Base-by-base conservation (phyloP, 2,888 invertebrate genomes). In the Parnassius apollo region DNA sequence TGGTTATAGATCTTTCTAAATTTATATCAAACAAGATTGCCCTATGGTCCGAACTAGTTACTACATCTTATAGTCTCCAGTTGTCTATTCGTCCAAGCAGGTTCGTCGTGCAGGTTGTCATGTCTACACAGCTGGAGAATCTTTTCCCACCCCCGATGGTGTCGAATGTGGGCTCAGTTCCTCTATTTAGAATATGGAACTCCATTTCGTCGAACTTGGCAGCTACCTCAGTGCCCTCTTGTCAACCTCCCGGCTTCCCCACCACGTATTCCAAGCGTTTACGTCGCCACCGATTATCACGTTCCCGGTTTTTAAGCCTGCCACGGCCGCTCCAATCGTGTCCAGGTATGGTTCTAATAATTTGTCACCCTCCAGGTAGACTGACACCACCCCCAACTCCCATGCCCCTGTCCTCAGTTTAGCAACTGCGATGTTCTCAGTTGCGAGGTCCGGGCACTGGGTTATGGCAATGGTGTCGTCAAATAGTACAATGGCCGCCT, bases 211-310 rank as follows among this genome's bases (percentile, higher is more conserved):
- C 25, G 25, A 25, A 25, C 25, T 25, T 25, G 25, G 25, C 25
- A 25, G 25, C 25, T 25, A 25, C 25, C 25, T 25, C 2, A 25
- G 4, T 25, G 25, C 25, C 25, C 25, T 25, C 25, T 2, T 25
- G 25, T 25, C 2, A 25, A 25, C 25, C 25, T 25, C 25, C 25
- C 25, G 25, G 25, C 25, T 25, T 25, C 25, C 25, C 56, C 56
- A 56, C 56, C 56, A 56, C 9, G 56, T 48, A n/a, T 42, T 66
- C 64, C 62, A 62, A 0, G 64, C 67, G 12, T 67, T 67, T 11
- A 61, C 54, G 46, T 67, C 67, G 4, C 67, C 65, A 42, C 67
- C 67, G 1, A 67, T 11, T 10, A 67, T 54, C 2, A 67, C 49
- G 1, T 42, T n/a, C 7, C 7, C 13, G 13, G 54, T 54, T 8